phyloP scores from a whole-genome alignment of 2,888 invertebrate genomes.

The Tanytarsus gracilentus region DNA sequence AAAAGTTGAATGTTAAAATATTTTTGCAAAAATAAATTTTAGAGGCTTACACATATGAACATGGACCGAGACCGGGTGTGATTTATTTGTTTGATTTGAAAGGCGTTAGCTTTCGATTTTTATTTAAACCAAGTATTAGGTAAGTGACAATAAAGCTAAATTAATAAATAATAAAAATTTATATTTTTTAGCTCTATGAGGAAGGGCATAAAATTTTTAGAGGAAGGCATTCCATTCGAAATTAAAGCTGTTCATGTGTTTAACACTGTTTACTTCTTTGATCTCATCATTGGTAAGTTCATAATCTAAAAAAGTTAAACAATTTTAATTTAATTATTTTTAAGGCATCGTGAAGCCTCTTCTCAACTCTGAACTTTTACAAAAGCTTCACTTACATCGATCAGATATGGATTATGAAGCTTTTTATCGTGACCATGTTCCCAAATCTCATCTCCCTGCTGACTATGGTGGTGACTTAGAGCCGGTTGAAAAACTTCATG shows the following conservation, averaged over 20 bases:
- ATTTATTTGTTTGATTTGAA: constrained; percentile 57
- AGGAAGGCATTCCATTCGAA: constrained; percentile 43
- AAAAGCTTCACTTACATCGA: constrained; percentile 53
- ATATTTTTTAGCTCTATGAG: constrained; percentile 48
- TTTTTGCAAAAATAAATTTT: constrained; percentile 30
- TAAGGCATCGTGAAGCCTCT: constrained; percentile 18
- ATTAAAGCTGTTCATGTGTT: constrained; percentile 15
- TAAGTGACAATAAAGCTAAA: too few species aligned
- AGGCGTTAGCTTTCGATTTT: constrained; percentile 50
- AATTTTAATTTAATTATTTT: not conserved
- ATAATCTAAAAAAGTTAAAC: not conserved
- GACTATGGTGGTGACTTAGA: constrained; percentile 54
- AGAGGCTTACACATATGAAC: constrained; percentile 49
- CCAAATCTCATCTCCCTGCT: constrained; percentile 49
- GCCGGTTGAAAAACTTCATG: constrained; percentile 30
- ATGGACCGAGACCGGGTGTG: constrained; percentile 52
- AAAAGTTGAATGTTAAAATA: not conserved
- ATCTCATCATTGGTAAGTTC: not conserved
- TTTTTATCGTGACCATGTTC: constrained; percentile 49
- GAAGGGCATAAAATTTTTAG: constrained; percentile 54
- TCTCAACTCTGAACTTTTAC: not conserved
- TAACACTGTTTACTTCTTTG: not conserved
- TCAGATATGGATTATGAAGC: constrained; percentile 45
- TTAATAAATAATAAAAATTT: too few species aligned
- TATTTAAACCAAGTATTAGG: constrained; percentile 48